Base-by-base conservation (phyloP, 2,888 invertebrate species). In the Netelia fuscicornis region DNA sequence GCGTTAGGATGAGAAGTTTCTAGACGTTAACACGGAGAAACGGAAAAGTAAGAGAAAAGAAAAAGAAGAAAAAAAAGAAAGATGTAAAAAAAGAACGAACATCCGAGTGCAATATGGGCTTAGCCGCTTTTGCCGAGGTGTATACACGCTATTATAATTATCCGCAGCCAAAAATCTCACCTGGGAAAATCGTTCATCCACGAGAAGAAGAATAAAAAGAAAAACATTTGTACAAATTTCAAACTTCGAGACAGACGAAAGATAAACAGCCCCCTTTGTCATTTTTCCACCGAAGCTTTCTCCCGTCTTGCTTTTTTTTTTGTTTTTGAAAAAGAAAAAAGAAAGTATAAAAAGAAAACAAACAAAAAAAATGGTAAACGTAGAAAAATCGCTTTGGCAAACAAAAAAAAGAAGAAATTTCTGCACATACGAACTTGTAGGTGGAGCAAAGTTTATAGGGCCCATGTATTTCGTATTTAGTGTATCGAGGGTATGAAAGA, bases 401-500 rank as follows among this genome's bases (percentile, higher is more conserved):
- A 17, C 17, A 17, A 76, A 30, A 75, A 71, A 78, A 67, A 78
- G 0, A 20, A 67, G 25, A 79, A 83, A 85, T 83, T 81, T 86
- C 76, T 84, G 88, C 88, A 89, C 88, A 89, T 86, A 90, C 86
- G 82, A 88, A 86, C 87, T 79, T 90, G 90, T 88, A 88, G 52
- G 77, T 37, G 68, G 44, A 75, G 42, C 70, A 64, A 87, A 90
- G 88, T 87, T 85, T 90, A 83, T 92, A 92, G 91, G 91, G 90
- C 90, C 37, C 92, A 92, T 91, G 91, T 92, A 93, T 92, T 92
- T 92, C 91, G 87, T 92, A 92, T 91, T 88, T 91, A 91, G 88
- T 60, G 76, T 89, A 37, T 37, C 91, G 80, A 71, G 68, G 64
- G 62, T 72, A 82, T 72, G 80, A 86, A 77, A 70, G 83, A 78